phyloP scores from a whole-genome alignment of 2,888 invertebrate genomes.

The Thumatha senex region DNA sequence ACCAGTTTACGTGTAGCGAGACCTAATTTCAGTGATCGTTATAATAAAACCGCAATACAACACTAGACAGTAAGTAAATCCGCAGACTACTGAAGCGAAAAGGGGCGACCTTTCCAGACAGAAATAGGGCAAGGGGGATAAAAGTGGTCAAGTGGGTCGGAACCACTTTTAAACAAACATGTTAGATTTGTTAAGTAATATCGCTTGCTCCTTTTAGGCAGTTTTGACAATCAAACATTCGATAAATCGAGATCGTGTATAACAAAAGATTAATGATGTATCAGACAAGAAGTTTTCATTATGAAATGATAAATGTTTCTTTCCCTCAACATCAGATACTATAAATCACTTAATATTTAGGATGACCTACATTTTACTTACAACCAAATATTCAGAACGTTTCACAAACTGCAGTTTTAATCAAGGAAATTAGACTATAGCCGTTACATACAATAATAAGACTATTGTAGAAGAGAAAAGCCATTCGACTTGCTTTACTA shows the following conservation, averaged over 20 bases:
- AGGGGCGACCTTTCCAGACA: no score
- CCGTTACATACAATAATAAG: no score
- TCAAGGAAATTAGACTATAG: no score
- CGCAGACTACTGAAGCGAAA: no score
- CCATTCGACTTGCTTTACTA: no score
- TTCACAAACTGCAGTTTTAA: no score
- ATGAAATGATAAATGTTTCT: slow-evolving; percentile 1
- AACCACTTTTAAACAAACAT: background rate
- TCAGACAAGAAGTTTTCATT: background rate
- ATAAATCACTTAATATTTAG: background rate
- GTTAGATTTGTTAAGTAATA: background rate
- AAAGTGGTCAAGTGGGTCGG: background rate
- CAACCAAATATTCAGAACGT: background rate
- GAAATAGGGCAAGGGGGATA: background rate
- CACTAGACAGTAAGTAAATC: no score
- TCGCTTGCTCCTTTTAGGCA: background rate
- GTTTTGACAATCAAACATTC: background rate
- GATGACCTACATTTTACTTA: background rate
- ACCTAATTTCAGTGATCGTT: no score
- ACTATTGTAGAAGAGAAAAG: no score
- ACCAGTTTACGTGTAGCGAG: no score
- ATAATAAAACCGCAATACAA: no score
- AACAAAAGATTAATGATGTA: background rate
- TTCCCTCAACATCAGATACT: background rate
- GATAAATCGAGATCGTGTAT: background rate